phyloP scores from a whole-genome alignment of 2,888 invertebrate species.

The Dione vanillae region DNA sequence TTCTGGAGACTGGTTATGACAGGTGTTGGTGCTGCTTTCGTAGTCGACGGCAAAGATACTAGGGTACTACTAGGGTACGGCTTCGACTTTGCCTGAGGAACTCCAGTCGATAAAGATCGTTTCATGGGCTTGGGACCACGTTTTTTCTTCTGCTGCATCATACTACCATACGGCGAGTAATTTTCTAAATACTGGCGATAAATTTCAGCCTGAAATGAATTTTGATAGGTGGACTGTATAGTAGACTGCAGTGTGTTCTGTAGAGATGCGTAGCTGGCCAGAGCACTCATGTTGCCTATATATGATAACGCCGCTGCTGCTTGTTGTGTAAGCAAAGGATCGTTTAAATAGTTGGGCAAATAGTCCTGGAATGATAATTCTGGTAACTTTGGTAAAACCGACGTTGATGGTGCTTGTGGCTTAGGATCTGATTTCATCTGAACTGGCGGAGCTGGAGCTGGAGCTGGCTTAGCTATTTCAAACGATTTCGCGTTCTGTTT shows the following conservation, averaged over 20 bases:
- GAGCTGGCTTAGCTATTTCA: slow-evolving; percentile 55
- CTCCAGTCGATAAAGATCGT: slow-evolving; percentile 35
- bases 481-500: slow-evolving; percentile 63
- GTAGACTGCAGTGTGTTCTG: slow-evolving; percentile 66
- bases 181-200: slow-evolving; percentile 71
- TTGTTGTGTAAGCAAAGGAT: slow-evolving; percentile 68
- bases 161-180: slow-evolving; percentile 59
- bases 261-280: slow-evolving; percentile 65
- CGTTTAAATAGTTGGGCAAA: slow-evolving; percentile 67
- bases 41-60: slow-evolving; percentile 50
- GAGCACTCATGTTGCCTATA: slow-evolving; percentile 68
- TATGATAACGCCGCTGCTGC: slow-evolving; percentile 73
- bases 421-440: slow-evolving; percentile 57
- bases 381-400: slow-evolving; percentile 66
- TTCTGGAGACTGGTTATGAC: slow-evolving; percentile 59
- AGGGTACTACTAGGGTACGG: too few species aligned
- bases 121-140: slow-evolving; percentile 63
- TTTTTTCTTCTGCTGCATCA: slow-evolving; percentile 72
- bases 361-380: slow-evolving; percentile 75
- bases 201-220: slow-evolving; percentile 74
- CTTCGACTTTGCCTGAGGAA: slow-evolving; percentile 54
- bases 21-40: slow-evolving; percentile 58
- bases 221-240: slow-evolving; percentile 63
- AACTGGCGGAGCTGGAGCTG: slow-evolving; percentile 44
- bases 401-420: slow-evolving; percentile 47